Evolutionary conservation across 1,140 invertebrate species (phyloP), one percentile per base, ranked within the genome.

Genomic region (Chrysomallon squamiferum): DNA sequence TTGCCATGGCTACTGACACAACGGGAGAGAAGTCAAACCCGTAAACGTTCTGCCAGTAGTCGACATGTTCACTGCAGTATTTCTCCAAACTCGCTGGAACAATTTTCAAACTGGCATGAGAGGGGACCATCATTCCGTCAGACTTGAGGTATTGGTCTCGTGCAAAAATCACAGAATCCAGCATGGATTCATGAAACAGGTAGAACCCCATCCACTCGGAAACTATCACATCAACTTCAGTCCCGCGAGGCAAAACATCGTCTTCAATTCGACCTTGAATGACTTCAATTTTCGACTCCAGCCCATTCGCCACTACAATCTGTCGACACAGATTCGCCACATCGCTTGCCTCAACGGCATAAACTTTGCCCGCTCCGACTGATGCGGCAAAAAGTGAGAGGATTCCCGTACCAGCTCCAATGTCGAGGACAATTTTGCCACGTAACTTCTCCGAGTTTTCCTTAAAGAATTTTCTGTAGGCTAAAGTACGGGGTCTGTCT

Each of bases 341-440:
- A 22, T 61, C 57, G 63, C 79, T 81, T n/a, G 78, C 80, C 50
- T 82, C 80, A 11, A 81, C 74, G 20, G 80, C 80, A 57, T 72
- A 81, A 0, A 82, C 80, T 90, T 74, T 69, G 22, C 68, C 75
- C 5, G 84, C 84, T 15, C 86, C 29, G 93, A 86, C 93, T 93
- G 95, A 73, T 7, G 81, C 84, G 62, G 82, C 82, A 77, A 85
- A 86, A 32, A 85, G 64, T 4, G 78, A 81, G 25, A 85, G 67
- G 54, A 86, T 84, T 30, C 84, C 83, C 50, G 81, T 84, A 20
- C 80, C 80, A 27, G 79, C 77, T 9, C 80, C 80, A 9, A 82
- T 76, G 66, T 82, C 80, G 20, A 83, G 62, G 2, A 83, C 75
- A n/a, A 77, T 63, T 63, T 83, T 83, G 30, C 69, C 75, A 45